Evolutionary conservation across 1,140 invertebrate species (phyloP), one percentile per base, ranked within the genome.

Genomic region (Drosophila eugracilis): DNA sequence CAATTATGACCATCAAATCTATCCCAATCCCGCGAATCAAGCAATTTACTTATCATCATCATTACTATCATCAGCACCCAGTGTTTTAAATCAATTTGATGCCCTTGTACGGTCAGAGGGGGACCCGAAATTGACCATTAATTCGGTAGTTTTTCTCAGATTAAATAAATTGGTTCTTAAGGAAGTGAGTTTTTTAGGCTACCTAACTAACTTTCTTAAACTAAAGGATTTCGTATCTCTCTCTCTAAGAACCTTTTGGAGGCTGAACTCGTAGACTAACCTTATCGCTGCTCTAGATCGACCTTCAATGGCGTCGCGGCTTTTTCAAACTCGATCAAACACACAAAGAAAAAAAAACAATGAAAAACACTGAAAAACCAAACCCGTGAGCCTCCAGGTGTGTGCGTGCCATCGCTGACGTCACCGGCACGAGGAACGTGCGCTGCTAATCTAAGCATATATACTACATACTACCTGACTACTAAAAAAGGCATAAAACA

Each of bases 1-100:
- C 65, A 67, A 67, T 67, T 67, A 67, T 67, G 65, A 21, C 62
- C 65, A 69, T 69, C 65, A 67, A 69, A 69, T 67, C 63, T 67
- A 69, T 73, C 36, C 60, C 45, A 57, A 75, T 75, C 50, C 37
- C 52, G 54, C 59, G 50, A 75, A 75, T 75, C 72, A 74, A 37
- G 72, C 72, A 66, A 75, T 65, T 66, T 75, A 75, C 36, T 41
- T 52, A 75, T 58, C 39, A 52, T 39, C 36, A 50, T 49, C 36
- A 65, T 49, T 14, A 59, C 32, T 19, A 71, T 52, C 34, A 54
- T 49, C 21, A 71, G 45, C 34, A 54, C 44, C 21, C 24, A 30
- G 44, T 70, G 65, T 57, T 70, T 72, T 70, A 52, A 59, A 63
- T 72, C 48, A 74, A 66, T 52, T 65, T 67, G 62, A 42, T 67